A percentile compares a stretch with the other conserved stretches of the same genome.
Evolutionary conservation across 2,797 vertebrate genomes (phyloP).

Genomic region (Strix occidentalis): DNA sequence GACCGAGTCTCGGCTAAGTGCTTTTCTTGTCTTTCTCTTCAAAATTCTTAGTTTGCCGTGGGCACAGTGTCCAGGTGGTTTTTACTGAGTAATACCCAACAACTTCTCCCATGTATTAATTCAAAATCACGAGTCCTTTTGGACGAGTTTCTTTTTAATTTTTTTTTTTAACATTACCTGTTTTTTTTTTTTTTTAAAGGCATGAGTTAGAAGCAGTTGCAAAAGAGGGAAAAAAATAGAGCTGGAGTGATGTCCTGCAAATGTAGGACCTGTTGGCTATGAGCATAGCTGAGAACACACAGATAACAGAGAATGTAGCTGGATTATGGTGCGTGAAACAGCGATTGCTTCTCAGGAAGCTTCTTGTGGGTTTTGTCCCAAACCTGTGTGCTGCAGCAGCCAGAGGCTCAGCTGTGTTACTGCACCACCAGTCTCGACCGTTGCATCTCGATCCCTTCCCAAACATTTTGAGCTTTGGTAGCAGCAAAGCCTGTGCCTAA

Average conservation of each 20-base stretch:
- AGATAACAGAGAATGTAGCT: accelerated
- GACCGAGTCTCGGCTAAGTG: neutral
- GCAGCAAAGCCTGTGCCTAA: neutral
- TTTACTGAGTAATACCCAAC: neutral
- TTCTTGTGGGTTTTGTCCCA: neutral
- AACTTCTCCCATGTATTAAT: neutral
- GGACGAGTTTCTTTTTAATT: neutral
- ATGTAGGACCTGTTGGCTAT: neutral
- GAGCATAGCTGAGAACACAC: neutral
- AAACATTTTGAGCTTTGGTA: neutral
- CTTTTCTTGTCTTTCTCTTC: neutral
- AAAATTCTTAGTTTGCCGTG: neutral
- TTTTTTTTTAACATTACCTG: neutral
- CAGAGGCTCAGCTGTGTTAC: neutral
- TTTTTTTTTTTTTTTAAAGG: neutral
- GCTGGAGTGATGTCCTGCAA: neutral
- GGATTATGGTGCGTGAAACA: neutral
- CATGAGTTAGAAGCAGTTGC: neutral
- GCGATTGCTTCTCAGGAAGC: neutral
- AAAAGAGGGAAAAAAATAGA: accelerated
- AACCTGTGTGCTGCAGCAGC: neutral
- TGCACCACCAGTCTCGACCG: accelerated
- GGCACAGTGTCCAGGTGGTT: neutral
- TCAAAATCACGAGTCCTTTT: neutral
- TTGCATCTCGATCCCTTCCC: neutral